A percentile compares a stretch with the other conserved stretches of the same genome.
Evolutionary conservation across 2,113 vertebrate genomes (phyloP).

Genomic region (Abramis brama): DNA sequence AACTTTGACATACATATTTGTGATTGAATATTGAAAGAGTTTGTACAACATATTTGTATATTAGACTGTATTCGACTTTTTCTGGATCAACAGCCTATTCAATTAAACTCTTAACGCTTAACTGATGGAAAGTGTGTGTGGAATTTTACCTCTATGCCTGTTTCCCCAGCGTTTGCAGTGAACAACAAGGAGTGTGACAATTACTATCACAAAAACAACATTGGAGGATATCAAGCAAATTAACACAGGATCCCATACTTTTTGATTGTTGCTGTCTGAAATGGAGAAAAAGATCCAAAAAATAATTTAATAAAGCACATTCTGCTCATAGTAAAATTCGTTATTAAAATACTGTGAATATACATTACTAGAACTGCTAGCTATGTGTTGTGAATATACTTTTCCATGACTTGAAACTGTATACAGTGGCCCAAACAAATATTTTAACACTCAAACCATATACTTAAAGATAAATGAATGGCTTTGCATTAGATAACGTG

Average conservation of each 20-base stretch:
- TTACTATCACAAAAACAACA: slow-evolving; percentile 1
- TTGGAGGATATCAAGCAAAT: slow-evolving; percentile 17
- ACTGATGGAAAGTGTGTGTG: not conserved
- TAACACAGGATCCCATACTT: slow-evolving; percentile 1
- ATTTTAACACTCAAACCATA: not conserved
- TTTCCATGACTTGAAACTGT: not conserved
- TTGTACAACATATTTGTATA: not conserved
- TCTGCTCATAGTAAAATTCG: not conserved
- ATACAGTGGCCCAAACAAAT: not conserved
- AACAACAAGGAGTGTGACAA: not conserved
- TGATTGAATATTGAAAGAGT: not conserved
- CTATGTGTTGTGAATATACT: not conserved
- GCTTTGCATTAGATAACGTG: not conserved
- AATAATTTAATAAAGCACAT: not conserved
- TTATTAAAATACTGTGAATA: not conserved
- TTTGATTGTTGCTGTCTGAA: not conserved
- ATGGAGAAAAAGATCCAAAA: not conserved
- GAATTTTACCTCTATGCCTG: not conserved
- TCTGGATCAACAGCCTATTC: not conserved
- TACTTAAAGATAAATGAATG: not conserved
- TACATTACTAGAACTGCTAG: not conserved
- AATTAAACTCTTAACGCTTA: not conserved
- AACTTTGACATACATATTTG: not conserved
- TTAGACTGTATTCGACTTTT: not conserved
- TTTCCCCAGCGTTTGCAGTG: not conserved